Percentiles rank a stretch among this genome's conserved stretches.
These are phyloP conservation scores for Anthonomus grandis DNA, from an alignment of 1,140 invertebrate species.

Conservation along the genomic window DNA sequence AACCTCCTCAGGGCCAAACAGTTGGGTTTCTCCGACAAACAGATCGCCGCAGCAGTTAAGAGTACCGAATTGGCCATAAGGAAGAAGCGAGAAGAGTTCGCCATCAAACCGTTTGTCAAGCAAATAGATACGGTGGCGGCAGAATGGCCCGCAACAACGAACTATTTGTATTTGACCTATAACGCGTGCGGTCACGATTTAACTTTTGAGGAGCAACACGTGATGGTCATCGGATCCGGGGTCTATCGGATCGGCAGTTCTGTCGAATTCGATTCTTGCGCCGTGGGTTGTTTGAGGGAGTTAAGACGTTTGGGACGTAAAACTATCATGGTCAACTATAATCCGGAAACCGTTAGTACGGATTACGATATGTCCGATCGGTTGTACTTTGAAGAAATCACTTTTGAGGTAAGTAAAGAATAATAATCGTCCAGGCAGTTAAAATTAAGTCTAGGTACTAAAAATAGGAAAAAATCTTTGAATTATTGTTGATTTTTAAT, in stretches of 20 bases:
- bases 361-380: slow-evolving; percentile 99
- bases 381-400: slow-evolving; percentile 99
- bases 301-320: slow-evolving; percentile 77
- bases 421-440: too few relatives aligned
- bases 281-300: slow-evolving; percentile 93
- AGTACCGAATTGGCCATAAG: slow-evolving; percentile 81
- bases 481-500: too few relatives aligned
- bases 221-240: slow-evolving; percentile 91
- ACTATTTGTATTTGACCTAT: slow-evolving; percentile 97
- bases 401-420: slow-evolving; percentile 84
- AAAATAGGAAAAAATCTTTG: too few relatives aligned
- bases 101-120: slow-evolving; percentile 87
- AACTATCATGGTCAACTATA: slow-evolving; percentile 99
- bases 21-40: slow-evolving; percentile 96
- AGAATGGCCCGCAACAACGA: slow-evolving; percentile 97
- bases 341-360: slow-evolving; percentile 99
- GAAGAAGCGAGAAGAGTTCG: slow-evolving; percentile 67
- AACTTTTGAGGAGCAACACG: slow-evolving; percentile 73
- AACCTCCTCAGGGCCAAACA: slow-evolving; percentile 82
- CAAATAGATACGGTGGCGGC: slow-evolving; percentile 99
- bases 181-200: slow-evolving; percentile 88
- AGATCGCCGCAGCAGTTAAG: slow-evolving; percentile 85
- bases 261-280: slow-evolving; percentile 99
- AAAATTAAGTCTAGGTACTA: too few relatives aligned
- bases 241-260: slow-evolving; percentile 99